Base-by-base conservation (phyloP, 2,113 vertebrate species). In the Penelope pileata region DNA sequence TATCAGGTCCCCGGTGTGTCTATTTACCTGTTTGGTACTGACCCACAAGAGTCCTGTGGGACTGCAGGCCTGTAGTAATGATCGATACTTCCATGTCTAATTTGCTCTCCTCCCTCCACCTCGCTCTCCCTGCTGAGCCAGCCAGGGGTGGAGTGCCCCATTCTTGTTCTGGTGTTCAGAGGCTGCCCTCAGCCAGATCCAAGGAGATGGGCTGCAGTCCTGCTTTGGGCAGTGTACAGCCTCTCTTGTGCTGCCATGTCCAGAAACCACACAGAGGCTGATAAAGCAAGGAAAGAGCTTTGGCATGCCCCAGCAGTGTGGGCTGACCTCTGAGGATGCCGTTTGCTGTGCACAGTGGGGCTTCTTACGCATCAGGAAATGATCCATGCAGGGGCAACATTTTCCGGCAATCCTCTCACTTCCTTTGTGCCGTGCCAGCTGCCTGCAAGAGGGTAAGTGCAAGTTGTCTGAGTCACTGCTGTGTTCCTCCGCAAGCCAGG, bases 271-370 rank as follows among this genome's bases (percentile, higher is more conserved):
- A 4, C 23, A 68, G 26, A 3, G 23, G 75, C 3, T 53, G 24
- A 53, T 19, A 69, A 84, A 77, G 34, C 10, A 12, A 48, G 16
- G 77, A 36, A 59, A 70, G 1, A 53, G 2, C 15, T 75, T n/a
- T 43, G 9, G 56, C 0, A 0, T 29, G 16, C 15, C 11, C 47
- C 58, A 73, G 21, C 5, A 78, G 8, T 30, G 21, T 21, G 2
- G 10, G 12, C 13, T 78, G 42, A 42, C 19, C 15, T 56, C 59
- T 51, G 23, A 79, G 38, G 34, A 54, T 29, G 7, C 3, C 56
- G 22, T 53, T 90, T 56, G 32, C n/a, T 26, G 11, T 7, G 30
- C 51, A 43, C 26, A 68, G 27, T 6, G 9, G 12, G 10, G 1
- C 32, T 48, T 59, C 32, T 84, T 34, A 40, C 26, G 50, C 11